Evolutionary conservation across 2,113 vertebrate species (phyloP).

Genomic region (Melanotaenia duboulayi): DNA sequence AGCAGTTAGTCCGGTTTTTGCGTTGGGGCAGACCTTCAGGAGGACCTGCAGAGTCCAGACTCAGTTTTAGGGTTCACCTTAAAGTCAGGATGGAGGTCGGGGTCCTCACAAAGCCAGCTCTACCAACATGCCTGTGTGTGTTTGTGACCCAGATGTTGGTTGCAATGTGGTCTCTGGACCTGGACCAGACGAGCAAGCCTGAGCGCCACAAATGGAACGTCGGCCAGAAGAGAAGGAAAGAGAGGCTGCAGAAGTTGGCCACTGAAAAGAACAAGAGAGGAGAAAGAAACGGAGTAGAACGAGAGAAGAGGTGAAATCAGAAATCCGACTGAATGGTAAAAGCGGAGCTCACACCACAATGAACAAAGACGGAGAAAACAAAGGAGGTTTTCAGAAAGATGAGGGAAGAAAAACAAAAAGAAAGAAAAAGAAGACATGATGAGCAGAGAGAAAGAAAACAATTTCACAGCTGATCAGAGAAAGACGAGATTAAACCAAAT

Average conservation of each 20-base stretch:
- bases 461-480: too few species aligned
- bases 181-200: constrained; percentile 11
- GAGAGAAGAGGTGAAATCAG: too few species aligned
- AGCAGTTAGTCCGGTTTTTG: not conserved
- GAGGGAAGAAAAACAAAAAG: too few species aligned
- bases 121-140: not conserved
- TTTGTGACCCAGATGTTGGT: constrained; percentile 42
- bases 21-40: fast-evolving
- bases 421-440: too few species aligned
- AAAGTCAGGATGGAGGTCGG: not conserved
- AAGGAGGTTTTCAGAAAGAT: too few species aligned
- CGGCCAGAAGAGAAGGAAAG: constrained; percentile 10
- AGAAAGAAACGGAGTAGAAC: too few species aligned
- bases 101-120: constrained; percentile 1
- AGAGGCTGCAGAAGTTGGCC: not conserved
- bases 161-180: constrained; percentile 45
- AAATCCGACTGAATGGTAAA: too few species aligned
- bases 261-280: not conserved
- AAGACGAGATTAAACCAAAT: too few species aligned
- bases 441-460: too few species aligned
- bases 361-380: too few species aligned
- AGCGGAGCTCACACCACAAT: too few species aligned
- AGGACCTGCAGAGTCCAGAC: not conserved
- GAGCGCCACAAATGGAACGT: constrained; percentile 23
- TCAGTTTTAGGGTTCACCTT: not conserved